phyloP scores from a whole-genome alignment of 2,113 vertebrate genomes.

The Psephotus haematonotus region DNA sequence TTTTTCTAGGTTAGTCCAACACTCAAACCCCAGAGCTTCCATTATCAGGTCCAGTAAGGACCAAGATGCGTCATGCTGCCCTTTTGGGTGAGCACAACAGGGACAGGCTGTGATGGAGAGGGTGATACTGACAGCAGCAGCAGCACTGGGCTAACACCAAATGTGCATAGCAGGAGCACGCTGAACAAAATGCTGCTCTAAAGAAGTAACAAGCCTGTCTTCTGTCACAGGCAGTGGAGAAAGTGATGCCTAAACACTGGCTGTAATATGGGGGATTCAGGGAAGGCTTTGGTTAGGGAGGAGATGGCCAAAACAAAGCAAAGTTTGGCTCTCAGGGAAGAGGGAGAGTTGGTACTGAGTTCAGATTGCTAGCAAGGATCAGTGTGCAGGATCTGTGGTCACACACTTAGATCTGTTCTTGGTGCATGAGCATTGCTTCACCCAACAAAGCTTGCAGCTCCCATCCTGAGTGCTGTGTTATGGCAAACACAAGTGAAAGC shows the following conservation, averaged over 20 bases:
- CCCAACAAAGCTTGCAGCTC: background rate
- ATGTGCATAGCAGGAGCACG: background rate
- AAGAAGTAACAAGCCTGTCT: background rate
- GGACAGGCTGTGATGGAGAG: background rate
- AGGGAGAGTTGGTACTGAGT: background rate
- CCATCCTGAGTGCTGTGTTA: background rate
- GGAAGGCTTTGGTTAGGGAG: background rate
- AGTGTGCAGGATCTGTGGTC: accelerated
- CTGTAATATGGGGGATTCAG: too few relatives aligned
- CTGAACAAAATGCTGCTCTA: background rate
- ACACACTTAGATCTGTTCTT: background rate
- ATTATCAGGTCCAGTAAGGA: background rate
- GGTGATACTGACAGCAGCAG: accelerated
- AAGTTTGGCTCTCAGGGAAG: background rate
- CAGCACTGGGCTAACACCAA: background rate
- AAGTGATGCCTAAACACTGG: background rate
- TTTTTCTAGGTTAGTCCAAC: background rate
- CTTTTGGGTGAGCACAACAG: accelerated
- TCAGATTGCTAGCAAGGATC: background rate
- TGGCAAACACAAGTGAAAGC: background rate
- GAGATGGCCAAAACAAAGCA: background rate
- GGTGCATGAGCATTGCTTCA: background rate
- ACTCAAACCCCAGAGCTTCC: background rate
- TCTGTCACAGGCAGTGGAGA: background rate
- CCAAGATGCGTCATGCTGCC: too few relatives aligned